Evolutionary conservation across 2,888 invertebrate species (phyloP).

Genomic region (Ctenicera cuprea): DNA sequence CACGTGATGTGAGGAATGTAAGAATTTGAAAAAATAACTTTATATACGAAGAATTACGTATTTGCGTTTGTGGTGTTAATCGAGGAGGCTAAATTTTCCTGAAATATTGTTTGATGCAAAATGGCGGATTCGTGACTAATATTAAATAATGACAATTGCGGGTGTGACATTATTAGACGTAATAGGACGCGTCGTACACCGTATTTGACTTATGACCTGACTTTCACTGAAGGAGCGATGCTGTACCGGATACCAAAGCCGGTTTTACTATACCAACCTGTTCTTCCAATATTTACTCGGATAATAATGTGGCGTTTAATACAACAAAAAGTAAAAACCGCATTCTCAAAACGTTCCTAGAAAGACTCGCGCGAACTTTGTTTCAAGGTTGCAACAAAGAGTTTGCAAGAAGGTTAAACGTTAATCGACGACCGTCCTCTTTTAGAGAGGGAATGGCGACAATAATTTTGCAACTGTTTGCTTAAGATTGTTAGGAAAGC

Average conservation of each 20-base stretch:
- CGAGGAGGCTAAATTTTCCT: too few relatives aligned
- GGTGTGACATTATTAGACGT: slow-evolving; percentile 38
- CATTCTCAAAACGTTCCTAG: slow-evolving; percentile 34
- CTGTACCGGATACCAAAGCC: slow-evolving; percentile 46
- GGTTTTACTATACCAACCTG: slow-evolving; percentile 45
- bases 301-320: background rate
- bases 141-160: slow-evolving; percentile 7
- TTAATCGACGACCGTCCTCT: slow-evolving; percentile 15
- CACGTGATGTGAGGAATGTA: too few relatives aligned
- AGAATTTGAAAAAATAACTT: too few relatives aligned
- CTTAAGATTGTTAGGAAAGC: slow-evolving; percentile 33
- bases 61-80: too few relatives aligned
- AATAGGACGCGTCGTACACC: slow-evolving; percentile 37
- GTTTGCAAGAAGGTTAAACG: slow-evolving; percentile 21
- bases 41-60: too few relatives aligned
- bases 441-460: slow-evolving; percentile 20
- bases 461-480: slow-evolving; percentile 23
- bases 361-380: slow-evolving; percentile 24
- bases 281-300: slow-evolving; percentile 44
- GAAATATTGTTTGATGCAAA: background rate
- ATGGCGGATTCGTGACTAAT: background rate
- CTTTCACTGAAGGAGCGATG: slow-evolving; percentile 48
- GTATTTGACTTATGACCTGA: slow-evolving; percentile 42
- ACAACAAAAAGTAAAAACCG: slow-evolving; percentile 28
- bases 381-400: slow-evolving; percentile 32